Percentiles rank a stretch among this genome's conserved stretches.
Conservation (phyloP, 1,140 invertebrate genomes). For the Archegozetes longisetosus region DNA sequence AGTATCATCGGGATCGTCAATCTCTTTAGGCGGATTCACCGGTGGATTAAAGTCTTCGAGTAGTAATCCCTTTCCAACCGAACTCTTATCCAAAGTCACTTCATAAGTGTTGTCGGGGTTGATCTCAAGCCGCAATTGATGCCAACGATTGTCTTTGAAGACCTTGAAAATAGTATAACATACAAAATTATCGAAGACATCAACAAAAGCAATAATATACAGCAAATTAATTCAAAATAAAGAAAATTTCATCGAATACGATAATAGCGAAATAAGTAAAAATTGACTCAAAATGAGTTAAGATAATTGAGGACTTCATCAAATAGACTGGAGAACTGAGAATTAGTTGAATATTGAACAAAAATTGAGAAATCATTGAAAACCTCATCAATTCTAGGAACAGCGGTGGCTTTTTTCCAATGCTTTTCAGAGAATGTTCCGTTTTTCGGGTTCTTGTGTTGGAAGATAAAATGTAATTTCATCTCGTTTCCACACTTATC, state of each 20-base stretch:
- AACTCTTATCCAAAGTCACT: constrained; percentile 47
- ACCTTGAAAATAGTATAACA: no score
- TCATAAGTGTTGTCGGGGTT: constrained; percentile 66
- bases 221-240: no score
- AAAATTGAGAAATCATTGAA: no score
- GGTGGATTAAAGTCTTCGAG: constrained; percentile 78
- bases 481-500: constrained; percentile 95
- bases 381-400: constrained; percentile 59
- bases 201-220: no score
- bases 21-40: constrained; percentile 86
- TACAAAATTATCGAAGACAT: no score
- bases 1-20: constrained; percentile 80
- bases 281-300: neutral
- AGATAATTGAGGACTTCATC: neutral
- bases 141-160: constrained; percentile 88
- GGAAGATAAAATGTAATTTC: constrained; percentile 95
- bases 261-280: no score
- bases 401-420: constrained; percentile 21
- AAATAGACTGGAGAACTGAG: neutral
- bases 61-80: constrained; percentile 63
- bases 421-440: constrained; percentile 76
- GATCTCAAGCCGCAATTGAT: constrained; percentile 79
- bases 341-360: no score
- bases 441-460: constrained; percentile 85
- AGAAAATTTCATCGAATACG: no score